Percentiles rank a stretch among this genome's conserved stretches.
These are phyloP conservation scores for Plutella xylostella DNA, from an alignment of 2,888 invertebrate species.

Conservation along the genomic window DNA sequence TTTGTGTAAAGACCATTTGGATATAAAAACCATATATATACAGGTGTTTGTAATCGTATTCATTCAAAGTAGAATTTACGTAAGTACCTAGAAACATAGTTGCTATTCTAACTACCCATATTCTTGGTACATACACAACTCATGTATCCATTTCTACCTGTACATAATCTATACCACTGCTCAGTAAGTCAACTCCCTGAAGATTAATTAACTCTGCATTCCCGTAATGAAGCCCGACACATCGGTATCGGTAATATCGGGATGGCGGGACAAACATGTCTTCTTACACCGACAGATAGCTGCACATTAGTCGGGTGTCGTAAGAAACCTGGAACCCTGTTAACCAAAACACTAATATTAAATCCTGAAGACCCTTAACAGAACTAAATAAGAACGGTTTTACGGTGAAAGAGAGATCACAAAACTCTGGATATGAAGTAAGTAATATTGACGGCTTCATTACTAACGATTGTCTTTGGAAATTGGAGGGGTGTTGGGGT, in stretches of 20 bases:
- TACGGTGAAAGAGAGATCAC: background rate
- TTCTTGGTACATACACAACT: too few species aligned
- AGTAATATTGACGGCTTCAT: constrained; percentile 15
- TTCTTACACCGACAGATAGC: constrained; percentile 15
- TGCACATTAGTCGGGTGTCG: constrained; percentile 30
- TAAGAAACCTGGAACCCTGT: constrained; percentile 5
- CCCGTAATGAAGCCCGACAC: too few species aligned
- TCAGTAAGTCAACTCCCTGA: too few species aligned
- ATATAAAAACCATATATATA: too few species aligned
- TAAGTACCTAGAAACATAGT: too few species aligned
- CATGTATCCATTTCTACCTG: too few species aligned
- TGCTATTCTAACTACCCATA: too few species aligned
- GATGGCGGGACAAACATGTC: constrained; percentile 7
- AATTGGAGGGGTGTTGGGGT: background rate
- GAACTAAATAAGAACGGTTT: background rate
- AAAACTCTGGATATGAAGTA: background rate
- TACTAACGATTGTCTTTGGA: constrained; percentile 12
- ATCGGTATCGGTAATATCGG: constrained; percentile 1
- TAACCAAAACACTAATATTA: background rate
- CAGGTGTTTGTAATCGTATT: too few species aligned
- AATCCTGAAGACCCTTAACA: background rate
- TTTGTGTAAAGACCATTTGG: too few species aligned
- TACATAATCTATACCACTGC: too few species aligned
- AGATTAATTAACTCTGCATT: constrained; percentile 5
- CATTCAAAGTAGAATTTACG: too few species aligned